phyloP scores from a whole-genome alignment of 2,888 invertebrate species.

The Drosophila anceps region DNA sequence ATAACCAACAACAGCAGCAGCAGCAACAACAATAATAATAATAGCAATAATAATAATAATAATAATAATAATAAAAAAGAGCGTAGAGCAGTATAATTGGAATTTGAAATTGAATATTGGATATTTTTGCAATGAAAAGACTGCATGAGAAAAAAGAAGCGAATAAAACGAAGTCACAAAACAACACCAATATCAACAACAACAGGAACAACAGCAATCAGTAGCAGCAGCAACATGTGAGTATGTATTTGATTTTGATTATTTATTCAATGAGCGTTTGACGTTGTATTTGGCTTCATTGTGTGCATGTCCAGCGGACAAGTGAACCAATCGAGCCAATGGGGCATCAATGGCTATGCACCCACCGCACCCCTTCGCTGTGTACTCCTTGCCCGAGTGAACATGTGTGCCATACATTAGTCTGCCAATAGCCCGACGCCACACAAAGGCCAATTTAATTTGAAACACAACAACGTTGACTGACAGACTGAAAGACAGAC shows the following conservation, averaged over 20 bases:
- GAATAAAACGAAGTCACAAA: conserved; percentile 49
- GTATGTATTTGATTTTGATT: conserved; percentile 62
- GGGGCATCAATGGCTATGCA: conserved; percentile 31
- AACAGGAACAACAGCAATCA: conserved; percentile 22
- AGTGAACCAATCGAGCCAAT: conserved; percentile 43
- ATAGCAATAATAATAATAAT: conserved; percentile 45
- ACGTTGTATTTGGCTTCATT: conserved; percentile 73
- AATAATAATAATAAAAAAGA: conserved; percentile 73
- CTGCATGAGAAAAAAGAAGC: conserved; percentile 41
- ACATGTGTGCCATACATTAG: conserved; percentile 66
- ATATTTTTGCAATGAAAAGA: conserved; percentile 68
- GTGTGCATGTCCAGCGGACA: conserved; percentile 55
- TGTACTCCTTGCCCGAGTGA: conserved; percentile 1
- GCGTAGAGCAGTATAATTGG: conserved; percentile 77
- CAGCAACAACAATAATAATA: conserved; percentile 21
- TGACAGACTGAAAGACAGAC: conserved; percentile 17
- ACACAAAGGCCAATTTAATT: conserved; percentile 78
- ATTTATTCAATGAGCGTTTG: conserved; percentile 78
- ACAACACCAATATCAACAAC: conserved; percentile 15
- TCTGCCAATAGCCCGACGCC: conserved; percentile 50
- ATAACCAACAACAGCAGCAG: conserved; percentile 63
- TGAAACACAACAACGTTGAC: conserved; percentile 49
- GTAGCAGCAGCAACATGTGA: conserved; percentile 21
- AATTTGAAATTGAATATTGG: conserved; percentile 79
- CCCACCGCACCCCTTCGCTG: background rate